Base-by-base conservation (phyloP, 2,797 vertebrate genomes). In the Pitangus sulphuratus region DNA sequence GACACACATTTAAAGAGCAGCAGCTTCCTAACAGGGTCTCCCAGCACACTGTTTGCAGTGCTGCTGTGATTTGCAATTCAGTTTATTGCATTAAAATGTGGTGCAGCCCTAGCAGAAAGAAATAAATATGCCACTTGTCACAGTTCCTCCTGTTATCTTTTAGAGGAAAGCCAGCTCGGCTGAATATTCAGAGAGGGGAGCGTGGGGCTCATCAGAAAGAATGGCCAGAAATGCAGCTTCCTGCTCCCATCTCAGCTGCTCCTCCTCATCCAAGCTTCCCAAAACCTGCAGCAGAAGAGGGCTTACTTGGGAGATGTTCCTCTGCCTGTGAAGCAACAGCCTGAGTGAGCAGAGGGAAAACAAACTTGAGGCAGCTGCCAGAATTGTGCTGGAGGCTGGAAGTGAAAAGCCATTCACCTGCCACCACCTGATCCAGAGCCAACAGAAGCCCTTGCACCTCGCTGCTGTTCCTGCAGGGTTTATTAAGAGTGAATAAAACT, bases 361-460 rank as follows among this genome's bases (percentile, higher is more conserved):
- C 14, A 45, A 77, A 91, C 40, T 33, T 0, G 0, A 58, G 37
- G 26, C 1, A 1, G 54, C 81, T 89, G 86, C 92, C 90, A 93
- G 69, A 33, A 89, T 8, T 33, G 47, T 58, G 64, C 81, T 60
- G 61, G 84, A 84, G 79, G 57, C 70, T 90, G 42, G 48, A 87
- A 84, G 56, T 5, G 1, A 75, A 70, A 89, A 89, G 76, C 42
- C 69, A 11, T 85, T 89, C 91, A 85, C 81, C 91, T 85, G 95
- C 82, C 51, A 87, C 58, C 1, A 1, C 58, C 75, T 40, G 60
- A 87, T 66, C 56, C 71, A 44, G 87, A 69, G 75, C 50, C 82
- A 90, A 64, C 2, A 61, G 61, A 53, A 92, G 24, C 76, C 56
- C 89, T 71, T 5, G 4, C 61, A 83, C 71, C 71, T 74, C 9